These are phyloP conservation scores for Stenodema calcarata DNA, from an alignment of 2,888 invertebrate species.

Conservation along the genomic window DNA sequence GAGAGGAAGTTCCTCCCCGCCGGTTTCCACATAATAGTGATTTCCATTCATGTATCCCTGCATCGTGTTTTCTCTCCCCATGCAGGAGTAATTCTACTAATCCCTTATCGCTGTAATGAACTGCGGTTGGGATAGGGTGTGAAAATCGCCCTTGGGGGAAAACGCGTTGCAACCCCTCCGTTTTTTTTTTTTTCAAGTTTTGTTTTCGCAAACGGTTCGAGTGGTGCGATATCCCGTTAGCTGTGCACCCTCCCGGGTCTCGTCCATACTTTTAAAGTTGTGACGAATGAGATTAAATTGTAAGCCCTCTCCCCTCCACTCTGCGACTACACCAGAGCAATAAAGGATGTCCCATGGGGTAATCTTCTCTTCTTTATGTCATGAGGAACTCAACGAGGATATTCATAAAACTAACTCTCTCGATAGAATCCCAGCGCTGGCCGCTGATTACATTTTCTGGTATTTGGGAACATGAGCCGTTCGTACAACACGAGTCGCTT, in stretches of 20 bases:
- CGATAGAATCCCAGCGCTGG: too few species aligned
- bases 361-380: too few species aligned
- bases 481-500: too few species aligned
- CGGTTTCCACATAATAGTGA: background rate
- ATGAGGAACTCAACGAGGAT: too few species aligned
- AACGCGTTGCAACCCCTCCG: background rate
- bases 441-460: too few species aligned
- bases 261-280: background rate
- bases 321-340: too few species aligned
- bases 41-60: constrained; percentile 15
- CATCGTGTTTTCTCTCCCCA: background rate
- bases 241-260: background rate
- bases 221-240: background rate
- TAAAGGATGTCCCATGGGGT: too few species aligned
- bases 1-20: background rate
- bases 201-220: background rate
- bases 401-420: too few species aligned
- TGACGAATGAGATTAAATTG: too few species aligned
- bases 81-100: background rate
- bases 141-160: background rate
- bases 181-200: background rate
- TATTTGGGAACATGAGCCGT: too few species aligned
- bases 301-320: too few species aligned
- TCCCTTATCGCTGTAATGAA: constrained; percentile 6
- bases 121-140: background rate